Evolutionary conservation across 2,888 invertebrate genomes (phyloP), one percentile per base, ranked within the genome.

Genomic region (Rapana venosa): DNA sequence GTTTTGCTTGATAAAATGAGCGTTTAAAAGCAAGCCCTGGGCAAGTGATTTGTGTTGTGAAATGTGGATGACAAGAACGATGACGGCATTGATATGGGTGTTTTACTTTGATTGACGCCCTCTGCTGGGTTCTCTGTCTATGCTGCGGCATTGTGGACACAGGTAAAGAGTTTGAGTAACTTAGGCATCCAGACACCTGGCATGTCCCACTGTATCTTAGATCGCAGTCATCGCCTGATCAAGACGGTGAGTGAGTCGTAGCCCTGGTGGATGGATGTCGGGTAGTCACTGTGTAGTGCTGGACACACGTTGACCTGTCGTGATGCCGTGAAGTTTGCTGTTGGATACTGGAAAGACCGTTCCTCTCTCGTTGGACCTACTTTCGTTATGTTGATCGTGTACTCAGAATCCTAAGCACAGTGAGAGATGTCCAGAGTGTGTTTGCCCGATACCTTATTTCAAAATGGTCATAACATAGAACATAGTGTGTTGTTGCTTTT

Each of bases 101-200:
- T 79, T 47, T 77, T 30, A 77, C n/a, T 47, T 61, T 87, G 66
- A 87, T 35, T 66, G 88, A 74, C 61, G 56, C 81, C 36, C 36
- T 26, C 30, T 35, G 30, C 66, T 86, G 86, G 86, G 66, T 86
- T 61, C 47, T 86, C 66, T 86, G 61, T 35, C 26, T 26, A 35
- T 15, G 58, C 58, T 83, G 89, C 89, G 26, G 22, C 26, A 17
- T 89, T 47, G 90, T 88, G 91, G 85, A 88, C 88, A 36, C 94
- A 98, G 98, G 98, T 98, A 97, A 98, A 98, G 97, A 98, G 98
- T 97, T 97, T 98, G 97, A 98, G 98, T 97, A 98, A 98, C 97
- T 98, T 98, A 97, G 98, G 98, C 97, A 98, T 98, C 97, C 98
- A 98, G 97, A 98, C 98, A 97, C 98, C 98, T 96, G 97, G 97